Percentiles rank a stretch among this genome's conserved stretches.
These are phyloP conservation scores for Gadopsis bispinosus DNA, from an alignment of 2,797 vertebrate genomes.

Conservation along the genomic window DNA sequence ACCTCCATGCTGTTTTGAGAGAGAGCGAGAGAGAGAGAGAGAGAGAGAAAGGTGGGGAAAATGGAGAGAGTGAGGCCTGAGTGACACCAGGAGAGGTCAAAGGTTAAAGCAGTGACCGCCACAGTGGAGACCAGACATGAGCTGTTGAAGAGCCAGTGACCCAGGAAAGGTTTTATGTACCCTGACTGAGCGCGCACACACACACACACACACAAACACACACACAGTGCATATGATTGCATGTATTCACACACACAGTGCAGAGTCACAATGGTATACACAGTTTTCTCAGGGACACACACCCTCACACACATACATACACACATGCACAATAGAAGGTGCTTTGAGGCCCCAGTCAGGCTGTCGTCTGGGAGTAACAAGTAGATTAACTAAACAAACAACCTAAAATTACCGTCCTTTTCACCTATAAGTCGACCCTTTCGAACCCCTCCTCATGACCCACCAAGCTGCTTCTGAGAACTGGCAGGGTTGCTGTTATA, in stretches of 20 bases:
- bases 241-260: constrained; percentile 33
- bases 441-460: constrained; percentile 31
- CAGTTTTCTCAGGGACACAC: constrained; percentile 43
- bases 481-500: constrained; percentile 56
- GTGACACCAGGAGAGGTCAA: constrained; percentile 66
- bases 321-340: constrained; percentile 81
- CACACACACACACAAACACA: constrained; percentile 14
- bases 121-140: constrained; percentile 63
- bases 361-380: constrained; percentile 79
- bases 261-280: constrained; percentile 26
- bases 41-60: constrained; percentile 39
- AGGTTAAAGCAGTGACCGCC: constrained; percentile 71
- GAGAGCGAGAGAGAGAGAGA: constrained; percentile 17
- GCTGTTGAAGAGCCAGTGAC: constrained; percentile 72
- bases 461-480: constrained; percentile 40
- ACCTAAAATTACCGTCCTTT: constrained; percentile 81
- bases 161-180: constrained; percentile 63
- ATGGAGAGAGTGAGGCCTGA: constrained; percentile 49
- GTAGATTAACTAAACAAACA: constrained; percentile 84
- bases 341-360: constrained; percentile 82
- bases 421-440: constrained; percentile 50
- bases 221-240: constrained; percentile 17
- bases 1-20: constrained; percentile 60
- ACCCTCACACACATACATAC: constrained; percentile 41
- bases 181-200: constrained; percentile 15